These are phyloP conservation scores for Entelurus aequoreus DNA, from an alignment of 2,113 vertebrate species.

Conservation along the genomic window DNA sequence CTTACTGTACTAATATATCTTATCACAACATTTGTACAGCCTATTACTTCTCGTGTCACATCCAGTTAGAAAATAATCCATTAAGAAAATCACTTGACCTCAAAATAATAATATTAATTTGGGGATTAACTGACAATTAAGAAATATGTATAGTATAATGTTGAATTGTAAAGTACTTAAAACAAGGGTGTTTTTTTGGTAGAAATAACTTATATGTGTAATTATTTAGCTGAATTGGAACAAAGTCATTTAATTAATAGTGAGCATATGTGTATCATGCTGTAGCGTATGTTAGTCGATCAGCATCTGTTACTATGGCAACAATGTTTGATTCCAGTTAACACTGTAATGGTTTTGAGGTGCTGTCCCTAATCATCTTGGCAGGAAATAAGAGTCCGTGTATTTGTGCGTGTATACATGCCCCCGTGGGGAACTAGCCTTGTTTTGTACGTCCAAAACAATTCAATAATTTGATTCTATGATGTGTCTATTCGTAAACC, in stretches of 20 bases:
- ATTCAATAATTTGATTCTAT: neutral
- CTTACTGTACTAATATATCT: no score
- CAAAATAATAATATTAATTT: no score
- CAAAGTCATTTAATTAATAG: neutral
- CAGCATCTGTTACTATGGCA: neutral
- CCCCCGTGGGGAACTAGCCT: neutral
- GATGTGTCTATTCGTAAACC: neutral
- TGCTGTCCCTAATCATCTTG: neutral
- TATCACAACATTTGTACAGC: no score
- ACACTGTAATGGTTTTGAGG: neutral
- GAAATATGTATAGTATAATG: no score
- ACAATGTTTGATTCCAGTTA: conserved; percentile 1
- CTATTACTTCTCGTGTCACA: no score
- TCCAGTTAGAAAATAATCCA: no score
- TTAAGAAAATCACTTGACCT: no score
- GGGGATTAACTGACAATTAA: no score
- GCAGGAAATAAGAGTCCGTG: conserved; percentile 3
- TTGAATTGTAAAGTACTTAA: no score
- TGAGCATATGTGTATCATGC: neutral
- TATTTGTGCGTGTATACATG: neutral
- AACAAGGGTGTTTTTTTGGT: no score
- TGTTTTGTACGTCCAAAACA: neutral
- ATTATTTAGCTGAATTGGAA: no score
- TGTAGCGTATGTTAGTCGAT: neutral
- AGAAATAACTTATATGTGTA: no score